Conservation (phyloP, 2,888 invertebrate species). For the Orgyia antiqua region DNA sequence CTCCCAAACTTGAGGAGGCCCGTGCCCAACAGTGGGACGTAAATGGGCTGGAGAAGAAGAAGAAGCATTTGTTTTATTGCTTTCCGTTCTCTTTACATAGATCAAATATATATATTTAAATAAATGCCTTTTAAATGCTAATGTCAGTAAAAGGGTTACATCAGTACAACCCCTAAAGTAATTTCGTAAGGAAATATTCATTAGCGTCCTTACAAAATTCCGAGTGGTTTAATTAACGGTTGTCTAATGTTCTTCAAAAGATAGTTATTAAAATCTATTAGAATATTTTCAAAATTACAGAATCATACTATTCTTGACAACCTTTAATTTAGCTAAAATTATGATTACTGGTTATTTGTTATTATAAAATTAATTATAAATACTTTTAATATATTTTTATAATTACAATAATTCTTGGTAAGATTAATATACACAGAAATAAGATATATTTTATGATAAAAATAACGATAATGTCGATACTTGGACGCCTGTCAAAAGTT, state of each 20-base stretch:
- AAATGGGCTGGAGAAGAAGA: too few relatives aligned
- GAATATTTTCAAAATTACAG: constrained; percentile 52
- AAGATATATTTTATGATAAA: too few relatives aligned
- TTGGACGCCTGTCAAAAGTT: constrained; percentile 72
- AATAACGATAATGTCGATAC: constrained; percentile 68
- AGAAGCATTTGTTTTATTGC: too few relatives aligned
- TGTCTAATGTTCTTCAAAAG: constrained; percentile 62
- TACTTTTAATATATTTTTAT: constrained; percentile 7
- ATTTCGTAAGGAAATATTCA: constrained; percentile 21
- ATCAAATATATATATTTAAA: too few relatives aligned
- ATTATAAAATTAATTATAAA: constrained; percentile 43
- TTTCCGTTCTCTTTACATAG: too few relatives aligned
- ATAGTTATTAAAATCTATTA: constrained; percentile 72
- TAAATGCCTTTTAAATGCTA: constrained; percentile 13
- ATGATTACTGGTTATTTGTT: constrained; percentile 53
- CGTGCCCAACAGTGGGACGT: too few relatives aligned
- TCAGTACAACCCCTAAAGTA: constrained; percentile 20
- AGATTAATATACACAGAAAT: too few relatives aligned
- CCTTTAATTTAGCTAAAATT: constrained; percentile 65
- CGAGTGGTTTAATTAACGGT: constrained; percentile 62
- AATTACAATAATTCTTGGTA: too few relatives aligned
- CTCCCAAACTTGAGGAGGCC: too few relatives aligned
- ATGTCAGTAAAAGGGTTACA: constrained; percentile 13
- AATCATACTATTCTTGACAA: constrained; percentile 44
- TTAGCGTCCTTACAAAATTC: constrained; percentile 22